Base-by-base conservation (phyloP, 2,888 invertebrate genomes). In the Campoplex nolae region DNA sequence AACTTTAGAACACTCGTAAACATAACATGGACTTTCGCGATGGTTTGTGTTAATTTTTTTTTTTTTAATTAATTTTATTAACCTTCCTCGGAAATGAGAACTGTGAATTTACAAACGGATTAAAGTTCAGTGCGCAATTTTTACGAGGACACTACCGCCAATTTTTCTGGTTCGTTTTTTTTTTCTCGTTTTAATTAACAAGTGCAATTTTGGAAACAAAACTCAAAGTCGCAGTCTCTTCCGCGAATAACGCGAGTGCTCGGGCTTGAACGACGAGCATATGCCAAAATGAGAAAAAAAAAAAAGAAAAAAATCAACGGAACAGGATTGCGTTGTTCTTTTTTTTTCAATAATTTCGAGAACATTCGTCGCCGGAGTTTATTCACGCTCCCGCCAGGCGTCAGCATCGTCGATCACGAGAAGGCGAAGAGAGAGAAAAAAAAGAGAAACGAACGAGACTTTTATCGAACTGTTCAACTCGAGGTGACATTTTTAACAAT, bases 171-270 rank as follows among this genome's bases (percentile, higher is more conserved):
- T 32, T n/a, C 45, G 68, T 70, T 45, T 38, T 67, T 38, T 67
- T 38, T 38, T 45, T 23, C n/a, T 68, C 23, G n/a, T 42, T 71
- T 71, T 8, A 18, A 23, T n/a, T 54, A 35, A 23, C 9, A 38
- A 73, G 73, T 71, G 71, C 71, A 73, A 73, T 73, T 54, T 54
- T 51, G 32, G 48, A 71, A 58, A 18, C 4, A 51, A 51, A 51
- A 18, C 6, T 45, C 9, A 45, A 45, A 13, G 11, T 56, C 54
- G 23, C 8, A 56, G 23, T 56, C 23, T 28, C 7, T 4, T 7
- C 13, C 13, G 58, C 11, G 58, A 51, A 51, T 7, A 51, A n/a
- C 58, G 13, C 3, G 58, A 58, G 58, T 58, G 58, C 58, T 58
- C 58, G 58, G 28, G 58, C 58, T 58, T 13, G 58, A 28, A 28